phyloP scores from a whole-genome alignment of 2,888 invertebrate genomes.

The Eilema griseolum region DNA sequence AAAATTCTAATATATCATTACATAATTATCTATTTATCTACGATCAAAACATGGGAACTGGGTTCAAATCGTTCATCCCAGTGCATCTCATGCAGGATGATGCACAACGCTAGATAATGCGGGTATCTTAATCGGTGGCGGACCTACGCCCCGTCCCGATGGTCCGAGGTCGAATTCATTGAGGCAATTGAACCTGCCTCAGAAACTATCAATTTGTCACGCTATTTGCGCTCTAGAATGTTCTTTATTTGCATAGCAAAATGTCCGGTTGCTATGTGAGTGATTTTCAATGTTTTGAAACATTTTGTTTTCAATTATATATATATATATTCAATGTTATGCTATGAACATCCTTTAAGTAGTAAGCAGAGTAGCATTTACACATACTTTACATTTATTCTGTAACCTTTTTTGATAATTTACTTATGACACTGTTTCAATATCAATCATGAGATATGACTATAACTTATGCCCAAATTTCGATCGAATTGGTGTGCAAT shows the following conservation, averaged over 20 bases:
- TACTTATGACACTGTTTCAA: too few species aligned
- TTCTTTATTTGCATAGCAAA: slow-evolving; percentile 41
- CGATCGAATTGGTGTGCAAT: too few species aligned
- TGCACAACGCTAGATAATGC: slow-evolving; percentile 44
- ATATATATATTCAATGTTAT: too few species aligned
- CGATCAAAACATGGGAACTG: slow-evolving; percentile 34
- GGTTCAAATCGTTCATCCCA: slow-evolving; percentile 33
- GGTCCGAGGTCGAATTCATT: slow-evolving; percentile 77
- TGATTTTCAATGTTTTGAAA: too few species aligned
- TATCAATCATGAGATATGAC: too few species aligned
- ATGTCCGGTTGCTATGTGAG: neutral
- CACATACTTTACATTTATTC: too few species aligned
- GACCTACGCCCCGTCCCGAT: slow-evolving; percentile 39
- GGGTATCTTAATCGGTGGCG: slow-evolving; percentile 46
- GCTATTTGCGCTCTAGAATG: slow-evolving; percentile 33
- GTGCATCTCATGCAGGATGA: slow-evolving; percentile 44
- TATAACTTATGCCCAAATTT: too few species aligned
- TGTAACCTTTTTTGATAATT: too few species aligned
- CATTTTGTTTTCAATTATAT: too few species aligned
- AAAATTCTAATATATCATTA: slow-evolving; percentile 5
- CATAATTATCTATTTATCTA: neutral
- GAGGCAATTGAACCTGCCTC: slow-evolving; percentile 71
- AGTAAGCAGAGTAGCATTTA: too few species aligned
- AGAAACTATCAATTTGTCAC: slow-evolving; percentile 56
- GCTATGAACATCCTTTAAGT: too few species aligned